phyloP scores from a whole-genome alignment of 2,888 invertebrate genomes.

The Epistrophe grossulariae region DNA sequence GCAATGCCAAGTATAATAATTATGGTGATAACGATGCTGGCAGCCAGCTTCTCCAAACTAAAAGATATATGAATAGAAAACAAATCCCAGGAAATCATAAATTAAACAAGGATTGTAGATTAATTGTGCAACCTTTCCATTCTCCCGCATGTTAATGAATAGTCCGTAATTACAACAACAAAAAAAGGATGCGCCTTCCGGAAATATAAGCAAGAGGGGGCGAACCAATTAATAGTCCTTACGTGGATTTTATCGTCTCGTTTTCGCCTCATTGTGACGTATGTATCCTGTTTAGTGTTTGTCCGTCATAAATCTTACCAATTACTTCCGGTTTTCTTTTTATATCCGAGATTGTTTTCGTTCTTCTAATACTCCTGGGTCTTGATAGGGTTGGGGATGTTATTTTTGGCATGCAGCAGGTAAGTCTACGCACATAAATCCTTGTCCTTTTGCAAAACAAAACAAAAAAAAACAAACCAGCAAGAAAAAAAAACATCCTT shows the following conservation, averaged over 20 bases:
- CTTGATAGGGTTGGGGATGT: slow-evolving; percentile 16
- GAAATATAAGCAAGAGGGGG: background rate
- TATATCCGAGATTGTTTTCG: slow-evolving; percentile 2
- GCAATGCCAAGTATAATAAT: slow-evolving; percentile 13
- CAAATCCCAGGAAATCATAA: slow-evolving; percentile 60
- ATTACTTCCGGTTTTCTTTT: slow-evolving; percentile 66
- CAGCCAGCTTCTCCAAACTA: background rate
- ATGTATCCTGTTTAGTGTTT: slow-evolving; percentile 71
- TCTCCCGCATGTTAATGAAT: background rate
- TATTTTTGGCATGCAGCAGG: slow-evolving; percentile 65
- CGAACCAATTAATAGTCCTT: slow-evolving; percentile 71
- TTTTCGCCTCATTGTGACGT: slow-evolving; percentile 59
- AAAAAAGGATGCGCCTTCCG: slow-evolving; percentile 2
- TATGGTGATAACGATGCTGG: slow-evolving; percentile 35
- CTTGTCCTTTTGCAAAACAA: slow-evolving; percentile 28
- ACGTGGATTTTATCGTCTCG: slow-evolving; percentile 72
- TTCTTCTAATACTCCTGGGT: background rate
- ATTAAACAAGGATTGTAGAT: slow-evolving; percentile 64
- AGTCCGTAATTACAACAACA: background rate
- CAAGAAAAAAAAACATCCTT: background rate
- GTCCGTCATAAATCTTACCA: slow-evolving; percentile 72
- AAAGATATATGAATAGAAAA: slow-evolving; percentile 18
- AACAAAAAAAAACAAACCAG: background rate
- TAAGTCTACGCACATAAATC: slow-evolving; percentile 70
- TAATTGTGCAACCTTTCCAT: slow-evolving; percentile 44